Conservation (phyloP, 2,888 invertebrate genomes). For the Neoaliturus tenellus region DNA sequence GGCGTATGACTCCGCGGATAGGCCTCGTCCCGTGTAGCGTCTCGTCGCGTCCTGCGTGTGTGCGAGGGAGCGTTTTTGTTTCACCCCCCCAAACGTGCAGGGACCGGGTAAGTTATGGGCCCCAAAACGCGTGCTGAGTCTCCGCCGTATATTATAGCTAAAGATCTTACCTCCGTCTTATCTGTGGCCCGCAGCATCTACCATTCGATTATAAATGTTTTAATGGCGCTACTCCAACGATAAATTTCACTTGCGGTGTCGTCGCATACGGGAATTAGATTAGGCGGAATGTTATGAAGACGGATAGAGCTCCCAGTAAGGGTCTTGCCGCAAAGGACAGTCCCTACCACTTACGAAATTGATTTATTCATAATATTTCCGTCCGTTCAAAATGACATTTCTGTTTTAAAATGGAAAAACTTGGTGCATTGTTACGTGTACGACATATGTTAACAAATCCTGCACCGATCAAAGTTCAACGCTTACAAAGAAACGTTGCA, state of each 20-base stretch:
- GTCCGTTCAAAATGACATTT: too few relatives aligned
- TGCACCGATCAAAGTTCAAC: too few relatives aligned
- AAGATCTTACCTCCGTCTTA: conserved; percentile 42
- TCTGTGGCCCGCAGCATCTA: conserved; percentile 14
- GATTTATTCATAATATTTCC: background rate
- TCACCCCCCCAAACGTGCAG: background rate
- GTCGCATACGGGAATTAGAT: conserved; percentile 28
- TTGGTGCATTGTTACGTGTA: too few relatives aligned
- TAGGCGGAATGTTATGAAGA: conserved; percentile 14
- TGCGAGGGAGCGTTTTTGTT: conserved; percentile 12
- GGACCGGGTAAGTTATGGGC: conserved; percentile 17
- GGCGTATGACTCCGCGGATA: conserved; percentile 46
- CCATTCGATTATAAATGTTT: conserved; percentile 43
- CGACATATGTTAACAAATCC: too few relatives aligned
- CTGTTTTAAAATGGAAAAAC: too few relatives aligned
- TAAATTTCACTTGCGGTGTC: conserved; percentile 40
- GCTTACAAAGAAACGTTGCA: too few relatives aligned
- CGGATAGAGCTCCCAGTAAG: background rate
- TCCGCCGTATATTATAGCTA: background rate
- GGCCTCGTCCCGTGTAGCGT: background rate
- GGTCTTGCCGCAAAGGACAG: background rate
- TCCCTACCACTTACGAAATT: background rate
- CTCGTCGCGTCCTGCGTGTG: background rate
- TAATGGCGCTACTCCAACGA: conserved; percentile 14
- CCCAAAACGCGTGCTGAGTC: conserved; percentile 29